Percentiles rank a stretch among this genome's conserved stretches.
Evolutionary conservation across 2,797 vertebrate genomes (phyloP).

Genomic region (Rhodeus uyekii): DNA sequence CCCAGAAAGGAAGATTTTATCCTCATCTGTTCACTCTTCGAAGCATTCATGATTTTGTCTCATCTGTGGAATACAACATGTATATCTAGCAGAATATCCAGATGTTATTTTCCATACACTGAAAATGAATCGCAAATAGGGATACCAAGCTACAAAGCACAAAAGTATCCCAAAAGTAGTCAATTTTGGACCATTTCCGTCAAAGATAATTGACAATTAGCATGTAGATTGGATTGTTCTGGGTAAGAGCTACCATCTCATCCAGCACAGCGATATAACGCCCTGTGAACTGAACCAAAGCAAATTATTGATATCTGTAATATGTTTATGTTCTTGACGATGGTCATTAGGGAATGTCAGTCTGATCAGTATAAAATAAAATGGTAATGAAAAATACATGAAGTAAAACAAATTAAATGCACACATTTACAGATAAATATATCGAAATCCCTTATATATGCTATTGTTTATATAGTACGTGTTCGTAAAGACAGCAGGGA

Average conservation of each 20-base stretch:
- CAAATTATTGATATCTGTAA: too few relatives aligned
- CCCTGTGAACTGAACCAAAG: too few relatives aligned
- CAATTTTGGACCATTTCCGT: neutral
- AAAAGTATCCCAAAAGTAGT: neutral
- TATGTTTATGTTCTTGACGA: too few relatives aligned
- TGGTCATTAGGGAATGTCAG: too few relatives aligned
- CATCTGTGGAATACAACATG: neutral
- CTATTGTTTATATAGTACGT: neutral
- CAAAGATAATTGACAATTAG: neutral
- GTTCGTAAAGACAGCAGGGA: neutral
- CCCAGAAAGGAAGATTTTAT: neutral
- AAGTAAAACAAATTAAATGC: neutral
- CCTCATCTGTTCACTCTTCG: neutral
- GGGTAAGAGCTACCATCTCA: neutral
- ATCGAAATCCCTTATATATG: neutral
- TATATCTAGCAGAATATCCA: neutral
- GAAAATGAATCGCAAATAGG: neutral
- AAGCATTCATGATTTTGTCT: neutral
- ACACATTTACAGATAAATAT: neutral
- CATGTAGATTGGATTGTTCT: neutral
- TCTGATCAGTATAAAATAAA: neutral
- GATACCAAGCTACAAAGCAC: neutral
- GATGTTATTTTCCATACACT: neutral
- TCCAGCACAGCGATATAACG: too few relatives aligned
- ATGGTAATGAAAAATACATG: neutral